Conservation (phyloP, 1,140 invertebrate species). For the Sinonovacula constricta region DNA sequence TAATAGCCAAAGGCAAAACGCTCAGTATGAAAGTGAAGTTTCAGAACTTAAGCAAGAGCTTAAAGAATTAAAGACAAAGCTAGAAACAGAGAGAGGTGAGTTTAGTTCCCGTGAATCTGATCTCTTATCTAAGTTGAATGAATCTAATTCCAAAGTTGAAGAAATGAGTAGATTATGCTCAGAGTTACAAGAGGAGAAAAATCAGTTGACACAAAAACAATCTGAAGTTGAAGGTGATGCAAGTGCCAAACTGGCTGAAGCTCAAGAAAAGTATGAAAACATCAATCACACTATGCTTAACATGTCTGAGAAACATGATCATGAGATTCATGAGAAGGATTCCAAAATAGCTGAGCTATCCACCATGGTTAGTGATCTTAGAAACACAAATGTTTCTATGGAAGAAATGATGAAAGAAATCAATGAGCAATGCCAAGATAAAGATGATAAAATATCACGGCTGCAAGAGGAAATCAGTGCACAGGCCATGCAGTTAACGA, state of each 20-base stretch:
- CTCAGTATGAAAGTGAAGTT: constrained; percentile 15
- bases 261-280: constrained; percentile 7
- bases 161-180: constrained; percentile 31
- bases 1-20: constrained; percentile 15
- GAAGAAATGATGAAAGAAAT: constrained; percentile 70
- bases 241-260: constrained; percentile 12
- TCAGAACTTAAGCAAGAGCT: constrained; percentile 25
- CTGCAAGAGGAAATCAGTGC: constrained; percentile 49
- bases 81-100: constrained; percentile 40
- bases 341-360: constrained; percentile 50
- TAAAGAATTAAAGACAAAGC: constrained; percentile 14
- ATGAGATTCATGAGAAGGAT: constrained; percentile 60
- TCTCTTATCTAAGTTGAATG: not conserved
- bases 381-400: constrained; percentile 63
- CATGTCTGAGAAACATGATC: constrained; percentile 65
- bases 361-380: constrained; percentile 49
- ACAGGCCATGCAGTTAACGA: not conserved
- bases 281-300: constrained; percentile 44
- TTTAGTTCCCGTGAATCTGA: constrained; percentile 27
- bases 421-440: constrained; percentile 56
- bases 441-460: constrained; percentile 57
- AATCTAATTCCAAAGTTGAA: constrained; percentile 33
- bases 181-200: not conserved
- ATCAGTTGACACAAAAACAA: constrained; percentile 20
- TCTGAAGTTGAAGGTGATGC: constrained; percentile 13